Base-by-base conservation (phyloP, 2,888 invertebrate species). In the Automeris io region DNA sequence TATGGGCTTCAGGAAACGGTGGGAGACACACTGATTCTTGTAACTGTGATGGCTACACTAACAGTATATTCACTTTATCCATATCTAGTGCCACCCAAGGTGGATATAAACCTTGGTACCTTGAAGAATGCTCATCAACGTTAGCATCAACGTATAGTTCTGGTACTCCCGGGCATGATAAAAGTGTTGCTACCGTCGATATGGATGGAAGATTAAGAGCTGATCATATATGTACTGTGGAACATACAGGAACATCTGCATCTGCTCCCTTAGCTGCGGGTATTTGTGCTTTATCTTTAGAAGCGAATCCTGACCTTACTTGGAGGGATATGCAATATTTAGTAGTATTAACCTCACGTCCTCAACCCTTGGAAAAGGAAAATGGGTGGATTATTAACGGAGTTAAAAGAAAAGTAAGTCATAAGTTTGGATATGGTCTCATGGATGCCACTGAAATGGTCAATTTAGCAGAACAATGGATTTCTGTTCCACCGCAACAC, bases 11-110 rank as follows among this genome's bases (percentile, higher is more conserved):
- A n/a, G 98, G 97, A 37, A 98, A 98, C 71, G 98, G 98, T 7
- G 97, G 98, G 33, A 91, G 95, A 49, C 95, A 96, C 67, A 94
- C 94, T 1, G 99, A 99, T 75, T 97, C 96, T 4, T 99, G 99
- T 80, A 98, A 98, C 79, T 99, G 98, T 83, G 99, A 99, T 78
- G 99, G 99, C 35, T 99, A 99, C 80, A 98, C 99, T 25, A 99
- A 99, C 82, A 97, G 97, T 66, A 98, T 99, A 72, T 99, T 98
- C 79, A 99, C 99, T 2, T 89, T 99, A 52, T 98, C 98, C 51
- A 97, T 99, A 70, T 98, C 98, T 39, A 97, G 98, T 71, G 98
- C 98, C 4, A 98, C 99, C 0, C 96, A 99, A 87, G 94, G 95
- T 57, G 96, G 97, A 74, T 92, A 83, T 69, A 97, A 98, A 70